Evolutionary conservation across 1,140 invertebrate genomes (phyloP).

Genomic region (Rhopalosiphum padi): DNA sequence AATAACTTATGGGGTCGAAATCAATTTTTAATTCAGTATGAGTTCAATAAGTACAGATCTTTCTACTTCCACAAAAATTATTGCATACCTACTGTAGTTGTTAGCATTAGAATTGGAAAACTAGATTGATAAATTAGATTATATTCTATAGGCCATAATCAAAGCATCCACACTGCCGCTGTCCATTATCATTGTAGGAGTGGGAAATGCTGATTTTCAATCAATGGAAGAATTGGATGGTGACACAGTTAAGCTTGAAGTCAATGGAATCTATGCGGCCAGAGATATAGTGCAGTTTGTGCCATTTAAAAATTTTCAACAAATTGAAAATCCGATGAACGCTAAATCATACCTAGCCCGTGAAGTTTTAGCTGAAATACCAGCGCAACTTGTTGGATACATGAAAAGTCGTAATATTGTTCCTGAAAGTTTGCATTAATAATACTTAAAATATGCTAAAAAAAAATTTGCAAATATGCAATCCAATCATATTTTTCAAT

Average conservation of each 20-base stretch:
- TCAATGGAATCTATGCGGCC: constrained; percentile 65
- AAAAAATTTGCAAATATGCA: not conserved
- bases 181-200: constrained; percentile 72
- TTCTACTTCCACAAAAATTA: not conserved
- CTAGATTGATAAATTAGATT: constrained; percentile 32
- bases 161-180: constrained; percentile 68
- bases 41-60: not conserved
- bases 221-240: constrained; percentile 70
- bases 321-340: constrained; percentile 60
- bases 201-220: constrained; percentile 70
- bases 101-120: not conserved
- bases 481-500: not conserved
- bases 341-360: constrained; percentile 66
- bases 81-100: not conserved
- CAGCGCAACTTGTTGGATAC: constrained; percentile 68
- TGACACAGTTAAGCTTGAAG: constrained; percentile 66
- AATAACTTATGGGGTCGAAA: not conserved
- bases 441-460: not conserved
- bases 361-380: constrained; percentile 72
- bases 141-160: constrained; percentile 64
- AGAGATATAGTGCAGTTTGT: constrained; percentile 73
- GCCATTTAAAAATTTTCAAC: constrained; percentile 66
- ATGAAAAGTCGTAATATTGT: constrained; percentile 68
- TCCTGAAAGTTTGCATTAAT: constrained; percentile 62
- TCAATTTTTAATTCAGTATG: not conserved